Evolutionary conservation across 1,140 invertebrate species (phyloP).

Genomic region (Andricus grossulariae): DNA sequence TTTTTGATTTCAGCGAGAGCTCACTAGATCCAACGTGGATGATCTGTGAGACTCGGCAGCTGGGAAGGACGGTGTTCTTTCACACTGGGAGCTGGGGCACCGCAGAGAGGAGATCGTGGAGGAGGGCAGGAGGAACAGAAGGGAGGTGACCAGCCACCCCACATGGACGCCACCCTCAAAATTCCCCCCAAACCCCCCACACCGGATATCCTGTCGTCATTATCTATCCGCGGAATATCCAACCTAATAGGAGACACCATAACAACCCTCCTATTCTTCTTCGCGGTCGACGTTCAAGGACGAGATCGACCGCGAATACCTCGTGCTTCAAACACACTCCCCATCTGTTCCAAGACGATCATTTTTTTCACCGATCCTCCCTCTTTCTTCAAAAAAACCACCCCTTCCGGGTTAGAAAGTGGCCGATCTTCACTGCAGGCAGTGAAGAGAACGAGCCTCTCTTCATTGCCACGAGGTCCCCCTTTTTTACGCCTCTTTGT

Average conservation of each 20-base stretch:
- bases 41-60: slow-evolving; percentile 50
- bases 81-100: slow-evolving; percentile 60
- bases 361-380: neutral
- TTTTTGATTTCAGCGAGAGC: slow-evolving; percentile 53
- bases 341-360: slow-evolving; percentile 41
- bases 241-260: slow-evolving; percentile 52
- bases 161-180: slow-evolving; percentile 69
- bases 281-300: slow-evolving; percentile 25
- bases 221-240: slow-evolving; percentile 66
- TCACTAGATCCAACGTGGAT: slow-evolving; percentile 47
- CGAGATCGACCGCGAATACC: slow-evolving; percentile 35
- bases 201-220: slow-evolving; percentile 64
- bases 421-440: slow-evolving; percentile 17
- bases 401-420: neutral
- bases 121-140: slow-evolving; percentile 57
- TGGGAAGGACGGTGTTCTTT: slow-evolving; percentile 51
- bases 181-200: slow-evolving; percentile 61
- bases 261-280: neutral
- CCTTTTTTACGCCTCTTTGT: slow-evolving; percentile 53
- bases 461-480: neutral
- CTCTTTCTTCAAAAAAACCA: neutral
- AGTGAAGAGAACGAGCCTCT: neutral
- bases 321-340: slow-evolving; percentile 33
- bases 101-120: slow-evolving; percentile 60
- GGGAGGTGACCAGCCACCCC: slow-evolving; percentile 68